Percentiles rank a stretch among this genome's conserved stretches.
Conservation (phyloP, 2,888 invertebrate genomes). For the Pyrochroa serraticornis region DNA sequence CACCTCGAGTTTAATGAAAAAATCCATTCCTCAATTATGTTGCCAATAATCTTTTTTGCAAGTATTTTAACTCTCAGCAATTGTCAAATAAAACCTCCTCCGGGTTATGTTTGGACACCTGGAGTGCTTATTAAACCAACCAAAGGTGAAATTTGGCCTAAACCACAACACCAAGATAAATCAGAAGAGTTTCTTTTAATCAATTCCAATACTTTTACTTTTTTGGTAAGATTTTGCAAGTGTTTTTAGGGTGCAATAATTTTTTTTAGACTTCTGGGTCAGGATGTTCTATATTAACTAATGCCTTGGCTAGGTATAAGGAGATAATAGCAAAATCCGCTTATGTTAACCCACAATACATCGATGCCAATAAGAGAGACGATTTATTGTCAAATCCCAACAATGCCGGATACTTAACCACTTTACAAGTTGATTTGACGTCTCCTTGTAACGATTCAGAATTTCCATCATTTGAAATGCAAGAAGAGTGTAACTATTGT, state of each 20-base stretch:
- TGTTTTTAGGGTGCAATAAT: neutral
- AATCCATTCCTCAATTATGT: too few relatives aligned
- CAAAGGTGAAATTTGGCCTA: slow-evolving; percentile 21
- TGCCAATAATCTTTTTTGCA: too few relatives aligned
- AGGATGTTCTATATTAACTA: slow-evolving; percentile 64
- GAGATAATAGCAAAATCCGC: slow-evolving; percentile 53
- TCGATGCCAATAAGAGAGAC: slow-evolving; percentile 11
- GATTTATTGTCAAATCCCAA: slow-evolving; percentile 19
- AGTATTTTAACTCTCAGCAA: too few relatives aligned
- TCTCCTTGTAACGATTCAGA: slow-evolving; percentile 65
- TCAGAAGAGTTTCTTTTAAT: neutral
- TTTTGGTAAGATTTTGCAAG: neutral
- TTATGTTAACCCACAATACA: slow-evolving; percentile 25
- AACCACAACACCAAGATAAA: slow-evolving; percentile 12
- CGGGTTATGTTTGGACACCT: neutral
- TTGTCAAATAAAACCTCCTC: too few relatives aligned
- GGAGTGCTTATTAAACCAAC: slow-evolving; percentile 11
- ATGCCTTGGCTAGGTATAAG: slow-evolving; percentile 63
- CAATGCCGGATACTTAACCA: slow-evolving; percentile 57
- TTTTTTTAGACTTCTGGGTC: slow-evolving; percentile 53
- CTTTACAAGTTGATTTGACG: slow-evolving; percentile 63
- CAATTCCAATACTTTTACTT: neutral
- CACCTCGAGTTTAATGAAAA: too few relatives aligned
- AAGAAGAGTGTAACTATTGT: slow-evolving; percentile 75
- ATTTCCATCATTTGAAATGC: slow-evolving; percentile 72